Percentiles rank a stretch among this genome's conserved stretches.
Conservation (phyloP, 2,888 invertebrate species). For the Chrysomela aeneicollis region DNA sequence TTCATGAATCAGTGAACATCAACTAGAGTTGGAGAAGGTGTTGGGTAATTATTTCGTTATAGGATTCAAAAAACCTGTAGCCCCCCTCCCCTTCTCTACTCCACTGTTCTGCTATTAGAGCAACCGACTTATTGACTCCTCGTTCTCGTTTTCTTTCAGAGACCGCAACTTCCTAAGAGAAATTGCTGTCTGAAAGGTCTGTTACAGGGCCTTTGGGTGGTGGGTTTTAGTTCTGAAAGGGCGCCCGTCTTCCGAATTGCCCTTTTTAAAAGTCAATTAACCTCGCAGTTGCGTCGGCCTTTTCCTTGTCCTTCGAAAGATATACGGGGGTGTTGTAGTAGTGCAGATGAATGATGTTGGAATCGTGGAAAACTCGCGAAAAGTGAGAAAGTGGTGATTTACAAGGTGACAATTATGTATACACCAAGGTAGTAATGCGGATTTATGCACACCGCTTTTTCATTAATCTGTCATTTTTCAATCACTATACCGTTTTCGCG, state of each 20-base stretch:
- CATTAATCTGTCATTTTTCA: too few relatives aligned
- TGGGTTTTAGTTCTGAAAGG: constrained; percentile 11
- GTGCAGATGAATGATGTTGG: neutral
- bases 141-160: constrained; percentile 7
- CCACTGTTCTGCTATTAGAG: constrained; percentile 13
- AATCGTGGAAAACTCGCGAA: neutral
- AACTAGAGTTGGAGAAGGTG: too few relatives aligned
- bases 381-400: too few relatives aligned
- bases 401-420: too few relatives aligned
- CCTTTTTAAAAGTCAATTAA: constrained; percentile 42
- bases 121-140: constrained; percentile 22
- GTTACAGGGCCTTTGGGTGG: constrained; percentile 18
- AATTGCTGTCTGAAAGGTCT: constrained; percentile 29
- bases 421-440: too few relatives aligned
- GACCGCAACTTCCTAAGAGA: constrained; percentile 18
- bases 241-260: constrained; percentile 36
- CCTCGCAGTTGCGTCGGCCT: constrained; percentile 26
- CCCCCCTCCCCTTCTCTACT: neutral
- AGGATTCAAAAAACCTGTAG: neutral
- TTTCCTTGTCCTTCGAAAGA: constrained; percentile 6
- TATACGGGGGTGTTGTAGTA: neutral
- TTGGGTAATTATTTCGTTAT: too few relatives aligned
- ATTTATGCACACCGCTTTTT: too few relatives aligned
- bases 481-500: too few relatives aligned
- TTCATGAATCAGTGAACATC: too few relatives aligned